These are phyloP conservation scores for Bubalus kerabau DNA, from an alignment of 2,113 vertebrate species.

Conservation along the genomic window DNA sequence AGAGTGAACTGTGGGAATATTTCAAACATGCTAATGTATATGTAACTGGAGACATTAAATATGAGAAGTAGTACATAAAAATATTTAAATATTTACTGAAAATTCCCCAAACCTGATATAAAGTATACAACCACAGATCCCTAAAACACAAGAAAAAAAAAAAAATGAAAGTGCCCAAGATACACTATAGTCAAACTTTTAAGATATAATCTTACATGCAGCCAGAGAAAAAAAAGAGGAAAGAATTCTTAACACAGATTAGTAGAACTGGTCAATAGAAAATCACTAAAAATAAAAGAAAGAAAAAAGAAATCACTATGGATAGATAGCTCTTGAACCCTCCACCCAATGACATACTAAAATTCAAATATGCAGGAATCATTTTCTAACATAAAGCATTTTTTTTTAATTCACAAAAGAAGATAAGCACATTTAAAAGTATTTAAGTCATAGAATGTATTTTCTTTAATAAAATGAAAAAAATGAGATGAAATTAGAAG, in stretches of 20 bases:
- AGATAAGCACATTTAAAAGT: not conserved
- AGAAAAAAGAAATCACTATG: not conserved
- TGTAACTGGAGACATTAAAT: not conserved
- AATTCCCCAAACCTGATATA: not conserved
- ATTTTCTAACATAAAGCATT: not conserved
- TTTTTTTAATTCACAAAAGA: not conserved
- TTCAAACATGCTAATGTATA: not conserved
- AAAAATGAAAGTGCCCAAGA: not conserved
- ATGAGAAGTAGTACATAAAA: not conserved
- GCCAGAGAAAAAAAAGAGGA: not conserved
- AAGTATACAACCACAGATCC: not conserved
- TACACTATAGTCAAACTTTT: not conserved
- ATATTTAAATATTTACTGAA: not conserved
- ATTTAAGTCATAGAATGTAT: not conserved
- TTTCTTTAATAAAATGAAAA: not conserved
- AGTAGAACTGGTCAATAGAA: not conserved
- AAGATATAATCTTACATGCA: not conserved
- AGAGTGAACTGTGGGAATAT: not conserved
- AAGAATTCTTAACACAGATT: not conserved
- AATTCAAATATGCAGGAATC: not conserved
- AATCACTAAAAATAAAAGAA: not conserved
- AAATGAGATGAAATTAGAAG: not conserved
- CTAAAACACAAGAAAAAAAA: not conserved
- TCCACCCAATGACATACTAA: not conserved
- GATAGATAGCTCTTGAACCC: not conserved